Base-by-base conservation (phyloP, 37 sponge, comb jelly and placozoan genomes). In the Chondrosia reniformis region DNA sequence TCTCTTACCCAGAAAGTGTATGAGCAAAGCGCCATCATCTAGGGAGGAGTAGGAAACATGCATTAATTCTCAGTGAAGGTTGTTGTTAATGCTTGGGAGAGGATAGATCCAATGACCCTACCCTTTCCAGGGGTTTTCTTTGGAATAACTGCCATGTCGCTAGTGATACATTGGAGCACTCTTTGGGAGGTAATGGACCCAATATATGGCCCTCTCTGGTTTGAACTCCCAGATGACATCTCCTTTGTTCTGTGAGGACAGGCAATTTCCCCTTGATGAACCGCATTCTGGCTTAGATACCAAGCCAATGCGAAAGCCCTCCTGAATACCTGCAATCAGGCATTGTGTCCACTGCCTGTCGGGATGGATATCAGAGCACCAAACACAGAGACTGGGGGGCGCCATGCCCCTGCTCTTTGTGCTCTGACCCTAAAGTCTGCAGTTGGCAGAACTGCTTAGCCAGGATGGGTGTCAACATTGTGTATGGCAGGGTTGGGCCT, bases 111-210 rank as follows among this genome's bases (percentile, higher is more conserved):
- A 69, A 75, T 75, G 33, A 75, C 72, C 6, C 72, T 30, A 25
- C 38, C 38, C 43, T 69, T 30, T 6, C 72, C 24, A 0, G 72
- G 72, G 43, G 72, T 38, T 24, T 38, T 69, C 44, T 84, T 84
- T 36, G 77, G 76, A 33, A 82, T 55, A 12, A 82, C 83, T 4
- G 52, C 83, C 31, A 82, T 33, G 0, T 52, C 12, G 41, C 76
- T 82, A 21, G 54, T 64, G 19, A 36, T 36, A 75, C 76, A 32
- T 31, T 24, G 37, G 61, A 33, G 52, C 33, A 39, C 15, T 28
- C 67, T 3, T 38, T 34, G 39, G 64, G 67, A n/a, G 39, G 21
- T 10, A 84, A 27, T 12, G 78, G 78, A 28, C 84, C 84, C 28
- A 76, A 15, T 57, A 84, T 63, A 19, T 61, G 32, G 56, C 84